Percentiles rank a stretch among this genome's conserved stretches.
These are phyloP conservation scores for Phocoena phocoena DNA, from an alignment of 2,113 vertebrate species.

Conservation along the genomic window DNA sequence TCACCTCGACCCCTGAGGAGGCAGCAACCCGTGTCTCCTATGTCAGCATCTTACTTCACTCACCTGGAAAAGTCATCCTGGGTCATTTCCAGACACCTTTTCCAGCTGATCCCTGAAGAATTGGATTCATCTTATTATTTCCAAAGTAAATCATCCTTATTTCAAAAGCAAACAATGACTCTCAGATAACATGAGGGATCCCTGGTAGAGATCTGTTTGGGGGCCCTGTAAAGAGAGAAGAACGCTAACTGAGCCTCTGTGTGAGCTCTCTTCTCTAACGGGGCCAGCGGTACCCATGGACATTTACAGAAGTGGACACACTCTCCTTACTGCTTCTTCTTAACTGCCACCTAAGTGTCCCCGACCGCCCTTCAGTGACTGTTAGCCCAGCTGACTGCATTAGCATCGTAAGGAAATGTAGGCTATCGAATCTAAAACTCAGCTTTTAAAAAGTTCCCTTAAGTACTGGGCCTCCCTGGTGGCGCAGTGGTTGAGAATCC, in stretches of 20 bases:
- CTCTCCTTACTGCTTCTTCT: not conserved
- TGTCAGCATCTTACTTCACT: not conserved
- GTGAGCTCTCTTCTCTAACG: fast-evolving
- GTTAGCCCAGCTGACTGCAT: slow-evolving; percentile 21
- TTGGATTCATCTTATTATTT: not conserved
- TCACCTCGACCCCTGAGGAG: fast-evolving
- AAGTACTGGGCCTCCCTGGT: no score
- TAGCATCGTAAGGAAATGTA: slow-evolving; percentile 2
- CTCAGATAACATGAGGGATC: not conserved
- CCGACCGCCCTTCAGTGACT: slow-evolving; percentile 42
- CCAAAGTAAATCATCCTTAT: not conserved
- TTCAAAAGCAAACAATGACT: not conserved
- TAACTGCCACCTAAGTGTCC: not conserved
- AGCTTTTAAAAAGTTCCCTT: not conserved
- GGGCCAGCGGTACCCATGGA: fast-evolving
- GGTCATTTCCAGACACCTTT: not conserved
- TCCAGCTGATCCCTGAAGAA: not conserved
- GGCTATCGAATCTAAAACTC: slow-evolving; percentile 49
- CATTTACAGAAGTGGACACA: not conserved
- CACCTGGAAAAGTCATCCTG: not conserved
- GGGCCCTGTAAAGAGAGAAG: not conserved
- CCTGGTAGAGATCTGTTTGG: not conserved
- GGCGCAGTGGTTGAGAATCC: no score
- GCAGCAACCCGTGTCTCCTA: not conserved
- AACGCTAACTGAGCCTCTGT: not conserved